A percentile compares a stretch with the other conserved stretches of the same genome.
These are phyloP conservation scores for Acronicta aceris DNA, from an alignment of 2,888 invertebrate species.

Conservation along the genomic window DNA sequence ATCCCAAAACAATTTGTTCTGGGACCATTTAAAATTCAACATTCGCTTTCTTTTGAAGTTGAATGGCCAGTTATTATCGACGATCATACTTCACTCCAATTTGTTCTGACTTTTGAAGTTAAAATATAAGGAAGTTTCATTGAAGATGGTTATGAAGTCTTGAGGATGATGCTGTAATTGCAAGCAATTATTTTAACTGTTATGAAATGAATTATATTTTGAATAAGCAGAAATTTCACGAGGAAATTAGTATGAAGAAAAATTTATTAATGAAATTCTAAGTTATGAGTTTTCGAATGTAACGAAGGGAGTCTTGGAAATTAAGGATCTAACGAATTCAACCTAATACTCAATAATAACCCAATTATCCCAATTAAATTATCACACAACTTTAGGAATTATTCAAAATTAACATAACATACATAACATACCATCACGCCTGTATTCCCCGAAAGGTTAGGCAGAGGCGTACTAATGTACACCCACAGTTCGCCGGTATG, in stretches of 20 bases:
- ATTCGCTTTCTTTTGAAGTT: slow-evolving; percentile 68
- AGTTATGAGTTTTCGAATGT: neutral
- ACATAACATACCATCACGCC: too few species aligned
- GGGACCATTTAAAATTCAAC: slow-evolving; percentile 54
- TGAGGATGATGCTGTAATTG: slow-evolving; percentile 20
- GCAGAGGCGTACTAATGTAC: too few species aligned
- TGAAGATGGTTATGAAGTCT: slow-evolving; percentile 21
- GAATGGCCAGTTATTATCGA: slow-evolving; percentile 52
- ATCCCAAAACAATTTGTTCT: slow-evolving; percentile 56
- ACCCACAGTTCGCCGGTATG: too few species aligned
- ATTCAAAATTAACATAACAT: too few species aligned
- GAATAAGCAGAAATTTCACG: neutral
- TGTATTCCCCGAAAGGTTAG: too few species aligned
- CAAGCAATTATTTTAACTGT: neutral
- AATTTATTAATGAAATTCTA: neutral
- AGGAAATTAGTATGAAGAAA: neutral
- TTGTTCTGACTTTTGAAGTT: slow-evolving; percentile 39
- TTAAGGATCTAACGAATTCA: neutral
- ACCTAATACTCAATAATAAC: slow-evolving; percentile 3
- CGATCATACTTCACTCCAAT: slow-evolving; percentile 46
- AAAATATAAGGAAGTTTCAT: slow-evolving; percentile 47
- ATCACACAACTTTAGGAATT: slow-evolving; percentile 20
- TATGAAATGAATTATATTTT: slow-evolving; percentile 3
- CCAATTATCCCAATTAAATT: slow-evolving; percentile 12
- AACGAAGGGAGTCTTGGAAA: too few species aligned